Conservation (phyloP, 1,140 invertebrate species). For the Drosophila pseudoananassae region DNA sequence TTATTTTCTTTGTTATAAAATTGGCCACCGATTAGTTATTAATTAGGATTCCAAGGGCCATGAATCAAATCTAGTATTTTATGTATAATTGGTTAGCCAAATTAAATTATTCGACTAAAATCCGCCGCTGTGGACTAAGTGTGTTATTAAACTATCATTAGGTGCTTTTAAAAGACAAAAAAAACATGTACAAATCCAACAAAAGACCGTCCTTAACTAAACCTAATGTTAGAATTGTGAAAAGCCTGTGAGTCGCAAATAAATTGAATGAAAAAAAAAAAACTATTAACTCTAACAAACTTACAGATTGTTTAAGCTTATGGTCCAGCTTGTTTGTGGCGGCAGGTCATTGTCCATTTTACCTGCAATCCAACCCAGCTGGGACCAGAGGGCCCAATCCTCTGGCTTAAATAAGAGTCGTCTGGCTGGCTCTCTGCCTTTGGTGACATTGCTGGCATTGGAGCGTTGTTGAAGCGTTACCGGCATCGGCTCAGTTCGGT, state of each 20-base stretch:
- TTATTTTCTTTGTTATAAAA: conserved; percentile 19
- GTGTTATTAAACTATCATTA: not conserved
- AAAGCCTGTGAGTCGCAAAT: not conserved
- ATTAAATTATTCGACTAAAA: not conserved
- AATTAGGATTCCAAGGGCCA: conserved; percentile 1
- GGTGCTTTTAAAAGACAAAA: not conserved
- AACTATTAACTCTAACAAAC: conserved; percentile 7
- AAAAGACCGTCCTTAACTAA: conserved; percentile 13
- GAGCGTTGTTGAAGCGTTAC: conserved; percentile 21
- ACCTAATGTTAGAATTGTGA: not conserved
- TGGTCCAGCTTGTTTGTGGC: conserved; percentile 27
- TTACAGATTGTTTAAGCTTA: conserved; percentile 13
- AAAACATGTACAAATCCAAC: conserved; percentile 14
- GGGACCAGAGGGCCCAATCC: conserved; percentile 12
- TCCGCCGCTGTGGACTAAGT: not conserved
- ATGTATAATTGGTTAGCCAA: not conserved
- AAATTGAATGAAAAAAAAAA: conserved; percentile 1
- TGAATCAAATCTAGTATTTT: conserved; percentile 6
- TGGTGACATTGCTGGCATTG: conserved; percentile 24
- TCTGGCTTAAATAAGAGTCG: conserved; percentile 26
- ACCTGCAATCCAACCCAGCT: conserved; percentile 3
- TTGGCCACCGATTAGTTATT: conserved; percentile 28
- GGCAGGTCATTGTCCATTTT: conserved; percentile 44
- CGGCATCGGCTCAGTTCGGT: conserved; percentile 13
- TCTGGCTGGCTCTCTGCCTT: conserved; percentile 15